Percentiles rank a stretch among this genome's conserved stretches.
Conservation (phyloP, 1,140 invertebrate genomes). For the Trichonephila inaurata region DNA sequence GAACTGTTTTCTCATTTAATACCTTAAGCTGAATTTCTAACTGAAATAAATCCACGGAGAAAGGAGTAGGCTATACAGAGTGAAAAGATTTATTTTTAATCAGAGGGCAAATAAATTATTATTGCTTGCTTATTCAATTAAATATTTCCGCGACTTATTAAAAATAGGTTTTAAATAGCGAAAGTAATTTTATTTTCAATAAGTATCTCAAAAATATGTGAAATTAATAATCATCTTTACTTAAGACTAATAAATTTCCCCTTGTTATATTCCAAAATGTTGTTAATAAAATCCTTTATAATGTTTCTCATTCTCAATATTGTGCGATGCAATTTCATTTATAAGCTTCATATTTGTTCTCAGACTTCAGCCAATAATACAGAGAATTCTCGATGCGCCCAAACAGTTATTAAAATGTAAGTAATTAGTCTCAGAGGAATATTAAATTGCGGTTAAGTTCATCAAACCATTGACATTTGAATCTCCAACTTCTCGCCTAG, state of each 20-base stretch:
- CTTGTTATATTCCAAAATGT: background rate
- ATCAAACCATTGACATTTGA: slow-evolving; percentile 10
- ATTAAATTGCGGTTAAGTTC: slow-evolving; percentile 21
- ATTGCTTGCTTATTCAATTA: background rate
- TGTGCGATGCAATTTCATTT: background rate
- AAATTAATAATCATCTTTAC: background rate
- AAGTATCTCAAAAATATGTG: background rate
- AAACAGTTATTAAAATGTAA: slow-evolving; percentile 31
- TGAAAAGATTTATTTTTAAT: slow-evolving; percentile 7
- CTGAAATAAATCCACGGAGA: background rate
- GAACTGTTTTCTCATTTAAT: background rate
- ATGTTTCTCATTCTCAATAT: background rate
- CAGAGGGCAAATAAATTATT: background rate
- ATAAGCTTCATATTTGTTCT: background rate
- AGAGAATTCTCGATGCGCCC: background rate
- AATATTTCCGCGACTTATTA: background rate
- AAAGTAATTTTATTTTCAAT: background rate
- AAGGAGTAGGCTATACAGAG: background rate
- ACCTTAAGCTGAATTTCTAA: background rate
- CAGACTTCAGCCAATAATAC: background rate
- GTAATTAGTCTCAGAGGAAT: slow-evolving; percentile 40
- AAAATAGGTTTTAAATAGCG: background rate
- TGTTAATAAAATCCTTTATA: slow-evolving; percentile 11
- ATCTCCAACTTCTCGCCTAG: background rate
- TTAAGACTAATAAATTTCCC: too few species aligned